Evolutionary conservation across 1,140 invertebrate genomes (phyloP).

Genomic region (Penaeus indicus): DNA sequence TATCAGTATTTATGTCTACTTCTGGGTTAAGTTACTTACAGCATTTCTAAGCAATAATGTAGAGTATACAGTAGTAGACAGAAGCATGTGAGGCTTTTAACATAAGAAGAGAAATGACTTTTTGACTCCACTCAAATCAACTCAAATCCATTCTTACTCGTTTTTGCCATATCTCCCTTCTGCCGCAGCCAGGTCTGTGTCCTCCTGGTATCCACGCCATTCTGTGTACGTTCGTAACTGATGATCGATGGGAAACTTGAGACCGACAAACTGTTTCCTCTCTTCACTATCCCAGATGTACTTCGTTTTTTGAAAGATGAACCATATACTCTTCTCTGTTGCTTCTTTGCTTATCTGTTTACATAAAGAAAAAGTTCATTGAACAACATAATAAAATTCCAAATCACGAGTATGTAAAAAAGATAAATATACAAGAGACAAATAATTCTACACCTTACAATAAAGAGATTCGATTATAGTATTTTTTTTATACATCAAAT

Average conservation of each 20-base stretch:
- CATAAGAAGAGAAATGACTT: no score
- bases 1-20: no score
- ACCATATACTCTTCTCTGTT: conserved; percentile 76
- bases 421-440: no score
- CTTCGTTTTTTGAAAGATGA: conserved; percentile 97
- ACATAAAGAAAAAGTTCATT: neutral
- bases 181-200: conserved; percentile 81
- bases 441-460: no score
- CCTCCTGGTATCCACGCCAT: conserved; percentile 89
- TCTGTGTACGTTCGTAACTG: conserved; percentile 82
- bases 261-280: conserved; percentile 82
- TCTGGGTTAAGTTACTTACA: no score
- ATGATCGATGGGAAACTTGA: conserved; percentile 86
- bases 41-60: no score
- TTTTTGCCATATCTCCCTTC: conserved; percentile 90
- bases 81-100: no score
- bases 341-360: conserved; percentile 37
- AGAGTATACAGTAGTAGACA: no score
- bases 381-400: no score
- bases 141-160: conserved; percentile 75
- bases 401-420: neutral
- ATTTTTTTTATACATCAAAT: no score
- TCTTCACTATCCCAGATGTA: conserved; percentile 89
- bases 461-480: no score
- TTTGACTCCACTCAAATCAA: neutral